Conservation (phyloP, 1,140 invertebrate genomes). For the Diorhabda sublineata region DNA sequence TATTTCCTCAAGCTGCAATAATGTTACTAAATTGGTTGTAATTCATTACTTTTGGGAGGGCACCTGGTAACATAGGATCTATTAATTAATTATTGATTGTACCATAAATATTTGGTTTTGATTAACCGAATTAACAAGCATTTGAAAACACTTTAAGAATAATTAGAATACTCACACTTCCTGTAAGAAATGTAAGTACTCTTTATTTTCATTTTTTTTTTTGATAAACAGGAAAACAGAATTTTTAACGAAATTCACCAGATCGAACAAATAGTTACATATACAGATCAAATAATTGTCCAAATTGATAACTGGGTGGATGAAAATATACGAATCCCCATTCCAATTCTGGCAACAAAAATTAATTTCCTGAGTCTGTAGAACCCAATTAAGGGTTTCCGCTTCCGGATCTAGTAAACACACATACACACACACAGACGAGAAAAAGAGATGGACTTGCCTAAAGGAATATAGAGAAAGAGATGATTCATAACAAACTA, state of each 20-base stretch:
- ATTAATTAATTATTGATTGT: no score
- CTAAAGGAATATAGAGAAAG: not conserved
- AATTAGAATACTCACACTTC: no score
- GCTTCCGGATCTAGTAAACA: conserved; percentile 1
- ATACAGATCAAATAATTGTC: conserved; percentile 2
- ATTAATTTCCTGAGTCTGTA: not conserved
- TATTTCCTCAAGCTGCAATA: no score
- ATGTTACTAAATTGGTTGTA: no score
- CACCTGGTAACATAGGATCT: no score
- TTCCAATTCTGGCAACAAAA: not conserved
- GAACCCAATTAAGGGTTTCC: not conserved
- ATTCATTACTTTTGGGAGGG: no score
- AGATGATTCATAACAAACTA: conserved; percentile 1
- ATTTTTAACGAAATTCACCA: not conserved
- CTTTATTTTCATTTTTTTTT: no score
- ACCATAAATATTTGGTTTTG: no score
- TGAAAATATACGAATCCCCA: not conserved
- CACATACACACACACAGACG: not conserved
- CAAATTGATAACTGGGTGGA: not conserved
- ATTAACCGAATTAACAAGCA: no score
- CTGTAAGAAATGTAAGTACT: no score
- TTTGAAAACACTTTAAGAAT: no score
- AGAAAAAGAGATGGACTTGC: not conserved
- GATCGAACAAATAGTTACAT: not conserved
- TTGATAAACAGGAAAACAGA: no score